A percentile compares a stretch with the other conserved stretches of the same genome.
Conservation (phyloP, 2,113 vertebrate species). For the Platichthys flesus region DNA sequence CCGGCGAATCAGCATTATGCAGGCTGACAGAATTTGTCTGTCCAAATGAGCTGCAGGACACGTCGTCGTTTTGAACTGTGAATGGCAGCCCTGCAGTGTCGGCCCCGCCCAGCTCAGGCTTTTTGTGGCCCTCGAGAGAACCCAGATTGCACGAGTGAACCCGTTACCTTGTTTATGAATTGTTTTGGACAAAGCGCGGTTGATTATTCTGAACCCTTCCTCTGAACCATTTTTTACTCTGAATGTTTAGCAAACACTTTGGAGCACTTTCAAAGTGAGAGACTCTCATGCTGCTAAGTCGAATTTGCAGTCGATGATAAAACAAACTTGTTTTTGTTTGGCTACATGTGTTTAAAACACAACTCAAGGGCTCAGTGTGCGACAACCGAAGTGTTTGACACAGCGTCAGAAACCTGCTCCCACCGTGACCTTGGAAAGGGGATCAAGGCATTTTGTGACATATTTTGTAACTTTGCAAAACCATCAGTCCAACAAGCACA, state of each 20-base stretch:
- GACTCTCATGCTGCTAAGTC: background rate
- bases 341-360: background rate
- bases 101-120: conserved; percentile 23
- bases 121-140: conserved; percentile 49
- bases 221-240: background rate
- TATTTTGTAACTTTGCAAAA: too few species aligned
- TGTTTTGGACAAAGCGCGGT: conserved; percentile 36
- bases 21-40: conserved; percentile 63
- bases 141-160: conserved; percentile 55
- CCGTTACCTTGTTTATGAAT: conserved; percentile 49
- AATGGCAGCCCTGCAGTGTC: conserved; percentile 37
- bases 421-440: too few species aligned
- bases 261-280: background rate
- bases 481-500: too few species aligned
- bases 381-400: background rate
- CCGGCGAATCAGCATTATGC: conserved; percentile 64
- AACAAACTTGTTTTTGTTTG: background rate
- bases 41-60: conserved; percentile 67
- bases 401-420: background rate
- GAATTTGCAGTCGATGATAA: background rate
- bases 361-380: background rate
- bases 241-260: background rate
- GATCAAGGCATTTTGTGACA: too few species aligned
- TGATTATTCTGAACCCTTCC: conserved; percentile 32
- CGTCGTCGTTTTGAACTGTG: conserved; percentile 49